Evolutionary conservation across 2,888 invertebrate genomes (phyloP).

Genomic region (Glaucopsyche alexis): DNA sequence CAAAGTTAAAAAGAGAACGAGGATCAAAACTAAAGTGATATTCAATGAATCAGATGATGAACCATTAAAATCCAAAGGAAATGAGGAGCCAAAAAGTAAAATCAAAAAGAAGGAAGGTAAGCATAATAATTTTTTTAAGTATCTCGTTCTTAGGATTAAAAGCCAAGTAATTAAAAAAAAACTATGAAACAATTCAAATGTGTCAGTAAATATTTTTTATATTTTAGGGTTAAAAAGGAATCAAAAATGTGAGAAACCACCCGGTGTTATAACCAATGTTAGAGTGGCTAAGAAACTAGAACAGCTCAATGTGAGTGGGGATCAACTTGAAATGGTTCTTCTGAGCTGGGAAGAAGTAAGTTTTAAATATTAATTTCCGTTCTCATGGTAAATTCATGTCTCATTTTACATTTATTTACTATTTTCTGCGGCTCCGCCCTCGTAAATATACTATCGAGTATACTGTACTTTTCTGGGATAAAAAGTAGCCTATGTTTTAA

Average conservation of each 20-base stretch:
- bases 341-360: constrained; percentile 62
- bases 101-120: constrained; percentile 38
- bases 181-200: too few species aligned
- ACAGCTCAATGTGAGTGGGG: constrained; percentile 51
- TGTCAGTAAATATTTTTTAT: neutral
- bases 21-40: constrained; percentile 41
- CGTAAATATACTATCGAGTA: too few species aligned
- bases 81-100: constrained; percentile 19
- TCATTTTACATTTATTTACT: too few species aligned
- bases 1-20: constrained; percentile 35
- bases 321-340: constrained; percentile 55
- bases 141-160: too few species aligned
- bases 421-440: too few species aligned
- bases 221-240: constrained; percentile 16
- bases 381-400: too few species aligned
- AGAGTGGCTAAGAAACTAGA: constrained; percentile 51
- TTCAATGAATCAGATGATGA: constrained; percentile 65
- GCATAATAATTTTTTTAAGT: neutral
- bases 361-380: too few species aligned
- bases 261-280: constrained; percentile 53
- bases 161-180: too few species aligned
- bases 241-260: constrained; percentile 47
- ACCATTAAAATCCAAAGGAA: constrained; percentile 47
- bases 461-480: too few species aligned
- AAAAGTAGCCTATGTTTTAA: too few species aligned